Percentiles rank a stretch among this genome's conserved stretches.
These are phyloP conservation scores for Phymatocera aterrima DNA, from an alignment of 2,888 invertebrate species.

Conservation along the genomic window DNA sequence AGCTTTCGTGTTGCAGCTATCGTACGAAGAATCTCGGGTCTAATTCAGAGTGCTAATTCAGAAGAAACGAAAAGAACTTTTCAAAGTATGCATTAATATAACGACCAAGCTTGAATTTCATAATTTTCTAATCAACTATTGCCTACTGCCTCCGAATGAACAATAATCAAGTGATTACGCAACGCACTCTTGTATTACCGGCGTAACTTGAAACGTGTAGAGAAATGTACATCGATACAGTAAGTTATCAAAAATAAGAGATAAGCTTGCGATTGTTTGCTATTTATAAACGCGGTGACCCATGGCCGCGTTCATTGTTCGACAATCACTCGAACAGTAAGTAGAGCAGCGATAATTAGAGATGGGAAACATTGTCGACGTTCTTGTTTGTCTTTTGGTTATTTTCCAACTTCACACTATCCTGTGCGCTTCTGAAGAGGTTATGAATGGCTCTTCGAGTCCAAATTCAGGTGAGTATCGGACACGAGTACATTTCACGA, in stretches of 20 bases:
- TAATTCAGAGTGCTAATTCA: slow-evolving; percentile 9
- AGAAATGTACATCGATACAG: neutral
- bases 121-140: too few species aligned
- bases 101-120: neutral
- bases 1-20: slow-evolving; percentile 41
- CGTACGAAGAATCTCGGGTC: slow-evolving; percentile 20
- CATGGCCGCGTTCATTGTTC: neutral
- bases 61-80: neutral
- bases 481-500: too few species aligned
- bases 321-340: neutral
- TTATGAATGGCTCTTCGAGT: too few species aligned
- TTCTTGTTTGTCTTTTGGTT: neutral
- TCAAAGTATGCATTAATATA: neutral
- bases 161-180: neutral
- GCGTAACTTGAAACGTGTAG: neutral
- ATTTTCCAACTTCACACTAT: too few species aligned
- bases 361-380: neutral
- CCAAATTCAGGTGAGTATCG: too few species aligned
- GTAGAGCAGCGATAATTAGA: neutral
- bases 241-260: neutral
- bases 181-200: neutral
- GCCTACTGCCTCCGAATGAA: neutral
- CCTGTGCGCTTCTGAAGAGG: too few species aligned
- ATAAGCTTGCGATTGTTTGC: neutral
- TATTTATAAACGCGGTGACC: neutral